Conservation (phyloP, 1,140 invertebrate genomes). For the Ditylenchus dipsaci region DNA sequence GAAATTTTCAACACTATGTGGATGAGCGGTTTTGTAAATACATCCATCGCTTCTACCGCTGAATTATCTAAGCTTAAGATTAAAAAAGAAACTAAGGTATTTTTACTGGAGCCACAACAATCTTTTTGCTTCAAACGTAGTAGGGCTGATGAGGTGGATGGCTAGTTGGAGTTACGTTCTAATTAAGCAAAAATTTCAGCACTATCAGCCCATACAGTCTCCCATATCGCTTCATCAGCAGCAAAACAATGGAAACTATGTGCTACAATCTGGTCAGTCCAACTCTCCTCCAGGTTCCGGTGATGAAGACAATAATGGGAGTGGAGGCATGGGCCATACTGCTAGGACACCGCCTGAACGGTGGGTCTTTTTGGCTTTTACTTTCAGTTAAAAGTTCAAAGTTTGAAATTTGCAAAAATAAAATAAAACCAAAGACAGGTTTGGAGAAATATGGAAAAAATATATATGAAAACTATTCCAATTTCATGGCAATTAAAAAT, state of each 20-base stretch:
- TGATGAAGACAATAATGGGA: neutral
- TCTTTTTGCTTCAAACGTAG: too few relatives aligned
- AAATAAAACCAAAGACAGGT: too few relatives aligned
- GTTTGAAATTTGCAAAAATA: too few relatives aligned
- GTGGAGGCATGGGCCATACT: neutral
- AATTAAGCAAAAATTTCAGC: neutral
- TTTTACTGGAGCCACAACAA: too few relatives aligned
- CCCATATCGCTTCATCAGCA: conserved; percentile 2
- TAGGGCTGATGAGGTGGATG: too few relatives aligned
- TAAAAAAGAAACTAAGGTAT: too few relatives aligned
- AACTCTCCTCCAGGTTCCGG: neutral
- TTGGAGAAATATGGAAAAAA: too few relatives aligned
- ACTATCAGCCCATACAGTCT: conserved; percentile 11
- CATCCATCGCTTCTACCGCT: neutral
- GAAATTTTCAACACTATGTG: neutral
- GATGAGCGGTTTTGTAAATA: neutral
- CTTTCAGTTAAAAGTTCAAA: too few relatives aligned
- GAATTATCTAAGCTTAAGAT: neutral
- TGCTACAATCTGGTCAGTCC: neutral
- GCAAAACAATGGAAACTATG: conserved; percentile 6
- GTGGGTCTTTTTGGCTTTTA: neutral
- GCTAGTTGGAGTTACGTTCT: neutral
- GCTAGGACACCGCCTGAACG: conserved; percentile 9
- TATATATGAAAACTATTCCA: too few relatives aligned
- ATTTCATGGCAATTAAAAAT: too few relatives aligned